These are phyloP conservation scores for Ciconia nigra DNA, from an alignment of 2,797 vertebrate genomes.

Conservation along the genomic window DNA sequence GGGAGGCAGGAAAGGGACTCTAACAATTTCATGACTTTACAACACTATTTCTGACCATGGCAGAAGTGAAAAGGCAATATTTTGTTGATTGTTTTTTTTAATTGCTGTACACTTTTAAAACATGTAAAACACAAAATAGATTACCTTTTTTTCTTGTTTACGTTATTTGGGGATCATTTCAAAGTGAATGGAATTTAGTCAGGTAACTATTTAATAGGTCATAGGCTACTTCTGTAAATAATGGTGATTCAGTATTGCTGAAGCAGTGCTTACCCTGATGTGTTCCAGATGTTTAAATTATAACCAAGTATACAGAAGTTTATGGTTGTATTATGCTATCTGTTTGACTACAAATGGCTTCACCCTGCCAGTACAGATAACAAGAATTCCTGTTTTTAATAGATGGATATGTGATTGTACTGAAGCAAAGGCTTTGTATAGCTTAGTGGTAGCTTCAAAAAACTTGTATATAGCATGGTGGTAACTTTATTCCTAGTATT, in stretches of 20 bases:
- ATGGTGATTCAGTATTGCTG: background rate
- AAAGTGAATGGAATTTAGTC: background rate
- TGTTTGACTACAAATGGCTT: background rate
- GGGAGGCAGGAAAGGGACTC: background rate
- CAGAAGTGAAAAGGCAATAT: background rate
- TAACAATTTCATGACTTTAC: background rate
- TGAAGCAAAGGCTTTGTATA: background rate
- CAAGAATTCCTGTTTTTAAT: background rate
- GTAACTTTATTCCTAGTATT: background rate
- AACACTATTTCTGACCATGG: background rate
- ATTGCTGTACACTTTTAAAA: background rate
- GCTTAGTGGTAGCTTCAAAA: background rate
- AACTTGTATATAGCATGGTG: background rate
- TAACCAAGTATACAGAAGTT: background rate
- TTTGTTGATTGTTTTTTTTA: background rate
- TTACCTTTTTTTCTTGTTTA: background rate
- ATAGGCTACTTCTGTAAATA: background rate
- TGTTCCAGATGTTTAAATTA: background rate
- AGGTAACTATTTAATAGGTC: background rate
- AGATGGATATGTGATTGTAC: background rate
- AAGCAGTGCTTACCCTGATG: background rate
- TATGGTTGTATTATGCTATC: background rate
- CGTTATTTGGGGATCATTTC: background rate
- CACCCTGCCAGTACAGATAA: background rate
- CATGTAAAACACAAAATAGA: background rate